Evolutionary conservation across 2,888 invertebrate genomes (phyloP).

Genomic region (Leucophenga maculata): DNA sequence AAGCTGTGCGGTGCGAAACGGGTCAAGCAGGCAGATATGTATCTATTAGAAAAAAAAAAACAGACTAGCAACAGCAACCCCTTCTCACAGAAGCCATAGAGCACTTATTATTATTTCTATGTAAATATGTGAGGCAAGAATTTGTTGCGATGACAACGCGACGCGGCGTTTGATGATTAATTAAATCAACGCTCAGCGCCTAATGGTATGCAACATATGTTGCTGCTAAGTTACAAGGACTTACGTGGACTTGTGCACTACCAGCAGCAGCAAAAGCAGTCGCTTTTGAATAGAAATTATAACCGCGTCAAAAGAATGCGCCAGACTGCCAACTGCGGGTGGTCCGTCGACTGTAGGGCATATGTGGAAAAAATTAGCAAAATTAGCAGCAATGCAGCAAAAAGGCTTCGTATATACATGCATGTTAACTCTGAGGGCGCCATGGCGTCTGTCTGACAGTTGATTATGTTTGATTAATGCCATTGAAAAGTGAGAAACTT

Average conservation of each 20-base stretch:
- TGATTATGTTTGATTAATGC: slow-evolving; percentile 23
- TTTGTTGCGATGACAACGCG: neutral
- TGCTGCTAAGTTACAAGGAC: neutral
- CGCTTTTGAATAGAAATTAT: neutral
- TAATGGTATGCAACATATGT: slow-evolving; percentile 3
- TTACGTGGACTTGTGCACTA: too few relatives aligned
- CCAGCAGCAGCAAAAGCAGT: neutral
- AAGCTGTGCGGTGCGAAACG: too few relatives aligned
- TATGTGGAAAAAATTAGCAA: neutral
- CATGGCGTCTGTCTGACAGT: neutral
- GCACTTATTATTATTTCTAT: too few relatives aligned
- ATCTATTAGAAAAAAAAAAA: too few relatives aligned
- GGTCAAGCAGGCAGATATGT: too few relatives aligned
- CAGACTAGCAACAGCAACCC: too few relatives aligned
- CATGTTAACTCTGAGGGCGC: too few relatives aligned
- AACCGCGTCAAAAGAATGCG: neutral
- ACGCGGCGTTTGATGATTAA: neutral
- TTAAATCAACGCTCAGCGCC: neutral
- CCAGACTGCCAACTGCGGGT: neutral
- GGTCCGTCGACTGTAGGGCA: neutral
- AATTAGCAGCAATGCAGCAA: neutral
- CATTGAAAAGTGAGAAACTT: neutral
- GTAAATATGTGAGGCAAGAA: too few relatives aligned
- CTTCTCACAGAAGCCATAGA: too few relatives aligned
- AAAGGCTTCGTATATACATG: too few relatives aligned